A percentile compares a stretch with the other conserved stretches of the same genome.
phyloP scores from a whole-genome alignment of 2,888 invertebrate genomes.

The Papilio gigon region DNA sequence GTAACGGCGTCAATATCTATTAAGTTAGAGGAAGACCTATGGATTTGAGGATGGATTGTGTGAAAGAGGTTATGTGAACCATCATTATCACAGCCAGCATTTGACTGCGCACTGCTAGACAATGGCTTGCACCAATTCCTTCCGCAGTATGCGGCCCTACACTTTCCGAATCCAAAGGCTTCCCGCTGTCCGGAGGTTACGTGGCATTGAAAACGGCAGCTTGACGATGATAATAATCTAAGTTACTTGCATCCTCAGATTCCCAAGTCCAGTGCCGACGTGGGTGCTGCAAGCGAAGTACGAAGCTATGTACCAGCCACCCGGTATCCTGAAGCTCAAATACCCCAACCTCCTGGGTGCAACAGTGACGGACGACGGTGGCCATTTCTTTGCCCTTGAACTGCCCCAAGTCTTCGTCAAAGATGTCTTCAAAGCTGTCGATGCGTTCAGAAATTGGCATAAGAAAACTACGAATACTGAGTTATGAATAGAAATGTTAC shows the following conservation, averaged over 20 bases:
- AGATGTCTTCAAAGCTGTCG: slow-evolving; percentile 80
- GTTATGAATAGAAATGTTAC: background rate
- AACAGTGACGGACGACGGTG: slow-evolving; percentile 84
- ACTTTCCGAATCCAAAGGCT: too few species aligned
- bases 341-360: slow-evolving; percentile 85
- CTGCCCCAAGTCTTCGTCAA: slow-evolving; percentile 85
- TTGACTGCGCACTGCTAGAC: too few species aligned
- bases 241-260: slow-evolving; percentile 65
- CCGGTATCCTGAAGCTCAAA: slow-evolving; percentile 80
- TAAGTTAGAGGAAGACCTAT: too few species aligned
- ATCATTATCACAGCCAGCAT: too few species aligned
- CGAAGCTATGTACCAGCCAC: slow-evolving; percentile 85
- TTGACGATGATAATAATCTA: slow-evolving; percentile 76
- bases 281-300: slow-evolving; percentile 86
- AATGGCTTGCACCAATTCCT: too few species aligned
- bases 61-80: too few species aligned
- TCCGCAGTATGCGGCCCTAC: too few species aligned
- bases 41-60: too few species aligned
- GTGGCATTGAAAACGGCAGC: too few species aligned
- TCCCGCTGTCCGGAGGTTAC: too few species aligned
- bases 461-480: background rate
- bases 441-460: slow-evolving; percentile 14
- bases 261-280: slow-evolving; percentile 84
- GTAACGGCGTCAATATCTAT: too few species aligned
- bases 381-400: slow-evolving; percentile 93